Conservation (phyloP, 1,140 invertebrate genomes). For the Aporrectodea caliginosa region DNA sequence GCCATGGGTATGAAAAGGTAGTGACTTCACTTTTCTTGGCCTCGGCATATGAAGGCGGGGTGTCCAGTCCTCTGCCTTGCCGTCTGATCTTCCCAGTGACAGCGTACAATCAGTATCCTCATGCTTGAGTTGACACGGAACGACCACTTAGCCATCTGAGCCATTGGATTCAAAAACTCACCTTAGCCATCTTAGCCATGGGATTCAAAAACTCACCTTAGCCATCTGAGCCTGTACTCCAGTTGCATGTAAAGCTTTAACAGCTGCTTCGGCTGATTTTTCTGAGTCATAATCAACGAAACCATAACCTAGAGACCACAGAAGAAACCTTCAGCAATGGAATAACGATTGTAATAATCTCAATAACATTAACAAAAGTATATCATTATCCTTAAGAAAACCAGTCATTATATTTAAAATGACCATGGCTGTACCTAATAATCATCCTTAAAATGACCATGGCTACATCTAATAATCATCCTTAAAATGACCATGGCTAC, state of each 20-base stretch:
- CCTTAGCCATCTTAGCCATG: neutral
- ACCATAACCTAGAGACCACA: slow-evolving; percentile 76
- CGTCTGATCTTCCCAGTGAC: neutral
- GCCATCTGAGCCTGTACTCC: slow-evolving; percentile 99
- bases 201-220: slow-evolving; percentile 87
- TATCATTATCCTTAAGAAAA: neutral
- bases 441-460: neutral
- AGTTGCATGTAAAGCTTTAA: slow-evolving; percentile 89
- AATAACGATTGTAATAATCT: neutral
- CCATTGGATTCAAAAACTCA: neutral
- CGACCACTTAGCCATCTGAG: neutral
- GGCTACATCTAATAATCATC: neutral
- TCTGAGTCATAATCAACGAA: slow-evolving; percentile 99
- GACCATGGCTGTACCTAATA: neutral
- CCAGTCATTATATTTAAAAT: neutral
- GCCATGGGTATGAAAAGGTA: no score
- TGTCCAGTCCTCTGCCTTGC: neutral
- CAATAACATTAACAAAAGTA: neutral
- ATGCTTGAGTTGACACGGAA: neutral
- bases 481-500: neutral
- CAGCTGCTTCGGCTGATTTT: slow-evolving; percentile 86
- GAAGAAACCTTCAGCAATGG: neutral
- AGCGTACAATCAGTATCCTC: neutral
- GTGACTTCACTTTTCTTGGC: no score
- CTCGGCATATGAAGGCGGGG: neutral